These are phyloP conservation scores for Raja brachyura DNA, from an alignment of 2,113 vertebrate species.

Conservation along the genomic window DNA sequence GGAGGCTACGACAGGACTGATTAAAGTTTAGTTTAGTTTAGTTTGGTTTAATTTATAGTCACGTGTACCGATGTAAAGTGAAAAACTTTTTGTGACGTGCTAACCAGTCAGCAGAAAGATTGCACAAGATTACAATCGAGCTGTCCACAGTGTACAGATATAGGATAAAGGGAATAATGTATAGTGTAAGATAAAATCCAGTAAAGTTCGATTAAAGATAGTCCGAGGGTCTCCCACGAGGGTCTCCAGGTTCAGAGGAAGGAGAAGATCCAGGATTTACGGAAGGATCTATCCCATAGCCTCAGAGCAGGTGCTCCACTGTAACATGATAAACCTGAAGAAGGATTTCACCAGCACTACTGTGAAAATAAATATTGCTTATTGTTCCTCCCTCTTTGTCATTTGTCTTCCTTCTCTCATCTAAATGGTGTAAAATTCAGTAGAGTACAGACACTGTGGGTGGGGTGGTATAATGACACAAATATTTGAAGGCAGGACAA, in stretches of 20 bases:
- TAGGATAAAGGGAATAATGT: too few species aligned
- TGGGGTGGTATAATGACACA: background rate
- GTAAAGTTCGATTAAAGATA: too few species aligned
- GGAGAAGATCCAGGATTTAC: background rate
- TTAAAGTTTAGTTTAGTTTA: too few species aligned
- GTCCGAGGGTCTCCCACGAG: too few species aligned
- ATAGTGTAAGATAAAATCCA: too few species aligned
- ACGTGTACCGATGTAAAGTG: too few species aligned
- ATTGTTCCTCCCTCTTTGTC: background rate
- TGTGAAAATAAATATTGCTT: background rate
- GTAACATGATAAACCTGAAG: background rate
- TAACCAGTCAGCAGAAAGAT: too few species aligned
- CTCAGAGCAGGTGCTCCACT: background rate
- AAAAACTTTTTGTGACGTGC: too few species aligned
- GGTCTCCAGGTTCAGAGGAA: background rate
- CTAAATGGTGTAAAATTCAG: background rate
- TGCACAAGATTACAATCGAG: too few species aligned
- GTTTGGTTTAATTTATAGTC: too few species aligned
- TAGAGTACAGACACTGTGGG: background rate
- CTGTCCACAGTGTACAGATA: too few species aligned
- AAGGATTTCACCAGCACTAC: background rate
- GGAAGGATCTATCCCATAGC: background rate
- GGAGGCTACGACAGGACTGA: too few species aligned
- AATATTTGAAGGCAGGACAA: background rate
- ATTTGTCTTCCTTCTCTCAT: background rate